phyloP scores from a whole-genome alignment of 2,797 vertebrate genomes.

The Bufotes viridis region DNA sequence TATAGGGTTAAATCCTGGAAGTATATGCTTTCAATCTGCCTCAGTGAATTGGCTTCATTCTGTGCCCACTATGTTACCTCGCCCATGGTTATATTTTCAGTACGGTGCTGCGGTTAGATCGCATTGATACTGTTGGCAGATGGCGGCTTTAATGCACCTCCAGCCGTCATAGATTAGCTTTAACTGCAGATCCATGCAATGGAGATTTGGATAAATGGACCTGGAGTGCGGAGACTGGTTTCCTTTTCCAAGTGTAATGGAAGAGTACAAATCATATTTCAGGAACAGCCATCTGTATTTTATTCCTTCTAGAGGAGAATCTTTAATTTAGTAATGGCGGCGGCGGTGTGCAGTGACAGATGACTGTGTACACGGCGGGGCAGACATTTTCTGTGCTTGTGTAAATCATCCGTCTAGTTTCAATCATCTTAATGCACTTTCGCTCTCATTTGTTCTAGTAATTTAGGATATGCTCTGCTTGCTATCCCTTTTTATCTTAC shows the following conservation, averaged over 20 bases:
- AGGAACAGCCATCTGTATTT: conserved; percentile 1
- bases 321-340: conserved; percentile 31
- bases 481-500: background rate
- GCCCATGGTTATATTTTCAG: background rate
- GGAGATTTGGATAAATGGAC: conserved; percentile 28
- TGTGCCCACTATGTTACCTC: background rate
- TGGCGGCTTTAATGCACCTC: conserved; percentile 39
- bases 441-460: background rate
- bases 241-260: conserved; percentile 25
- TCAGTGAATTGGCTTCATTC: background rate
- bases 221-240: background rate
- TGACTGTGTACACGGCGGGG: background rate
- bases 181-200: conserved; percentile 23
- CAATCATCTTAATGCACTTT: background rate
- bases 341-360: background rate
- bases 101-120: fast-evolving
- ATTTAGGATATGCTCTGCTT: background rate
- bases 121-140: conserved; percentile 54
- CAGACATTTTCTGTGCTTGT: background rate
- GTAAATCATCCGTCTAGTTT: background rate
- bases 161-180: conserved; percentile 14
- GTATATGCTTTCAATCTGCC: background rate
- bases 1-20: background rate
- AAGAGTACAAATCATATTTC: conserved; percentile 32
- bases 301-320: background rate